Evolutionary conservation across 2,888 invertebrate species (phyloP).

Genomic region (Protodeltote pygarga): DNA sequence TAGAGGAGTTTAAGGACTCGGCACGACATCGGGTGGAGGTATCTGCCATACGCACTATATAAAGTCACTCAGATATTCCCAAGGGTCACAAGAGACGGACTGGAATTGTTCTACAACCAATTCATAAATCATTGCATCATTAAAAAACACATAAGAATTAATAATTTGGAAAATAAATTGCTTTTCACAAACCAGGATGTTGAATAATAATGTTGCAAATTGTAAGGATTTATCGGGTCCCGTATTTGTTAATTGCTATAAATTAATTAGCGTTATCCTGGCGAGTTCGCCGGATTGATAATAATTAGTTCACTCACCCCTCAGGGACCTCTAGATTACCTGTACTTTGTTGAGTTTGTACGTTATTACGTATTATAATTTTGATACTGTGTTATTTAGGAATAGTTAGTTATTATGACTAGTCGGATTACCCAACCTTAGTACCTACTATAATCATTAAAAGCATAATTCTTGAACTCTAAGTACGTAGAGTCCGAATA

Average conservation of each 20-base stretch:
- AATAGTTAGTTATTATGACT: too few species aligned
- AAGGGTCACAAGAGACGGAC: too few species aligned
- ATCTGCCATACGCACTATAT: too few species aligned
- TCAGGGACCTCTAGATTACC: constrained; percentile 14
- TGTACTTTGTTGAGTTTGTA: constrained; percentile 17
- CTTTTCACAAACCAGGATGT: constrained; percentile 43
- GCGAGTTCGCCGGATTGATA: constrained; percentile 44
- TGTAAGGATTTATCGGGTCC: constrained; percentile 45
- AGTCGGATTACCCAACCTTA: too few species aligned
- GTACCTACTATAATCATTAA: too few species aligned
- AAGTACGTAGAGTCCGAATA: too few species aligned
- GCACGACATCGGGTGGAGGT: too few species aligned
- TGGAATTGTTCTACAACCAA: too few species aligned
- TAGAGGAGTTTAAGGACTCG: too few species aligned
- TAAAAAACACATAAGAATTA: constrained; percentile 5
- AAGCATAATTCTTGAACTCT: too few species aligned
- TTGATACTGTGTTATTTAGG: background rate
- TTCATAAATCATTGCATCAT: background rate
- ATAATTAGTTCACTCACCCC: constrained; percentile 52
- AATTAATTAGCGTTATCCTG: constrained; percentile 54
- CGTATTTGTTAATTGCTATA: constrained; percentile 53
- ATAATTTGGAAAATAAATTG: constrained; percentile 43
- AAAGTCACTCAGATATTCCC: too few species aligned
- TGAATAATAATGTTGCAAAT: constrained; percentile 51
- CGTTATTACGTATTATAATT: background rate